Evolutionary conservation across 2,888 invertebrate species (phyloP).

Genomic region (Eledona agricola): DNA sequence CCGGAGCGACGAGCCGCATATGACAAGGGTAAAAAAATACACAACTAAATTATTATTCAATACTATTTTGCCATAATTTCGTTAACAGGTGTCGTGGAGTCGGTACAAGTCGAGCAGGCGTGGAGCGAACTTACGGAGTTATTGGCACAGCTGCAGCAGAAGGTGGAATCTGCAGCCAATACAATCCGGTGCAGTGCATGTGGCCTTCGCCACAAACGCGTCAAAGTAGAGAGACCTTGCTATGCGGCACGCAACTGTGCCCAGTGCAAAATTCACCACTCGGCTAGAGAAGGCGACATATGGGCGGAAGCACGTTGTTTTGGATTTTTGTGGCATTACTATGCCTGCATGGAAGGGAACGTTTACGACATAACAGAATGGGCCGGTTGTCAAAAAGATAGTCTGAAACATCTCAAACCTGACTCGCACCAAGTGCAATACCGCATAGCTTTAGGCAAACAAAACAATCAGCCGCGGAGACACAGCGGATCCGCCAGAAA

Average conservation of each 20-base stretch:
- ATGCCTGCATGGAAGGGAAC: conserved; percentile 95
- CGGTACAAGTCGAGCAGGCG: conserved; percentile 84
- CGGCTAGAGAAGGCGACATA: conserved; percentile 94
- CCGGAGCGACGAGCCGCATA: conserved; percentile 70
- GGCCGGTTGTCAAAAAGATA: conserved; percentile 91
- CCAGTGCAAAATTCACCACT: conserved; percentile 88
- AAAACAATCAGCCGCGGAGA: conserved; percentile 51
- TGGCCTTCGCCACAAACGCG: conserved; percentile 87
- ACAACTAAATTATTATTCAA: conserved; percentile 1
- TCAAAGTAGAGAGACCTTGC: conserved; percentile 85
- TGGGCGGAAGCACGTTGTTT: conserved; percentile 92
- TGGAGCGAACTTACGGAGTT: conserved; percentile 88
- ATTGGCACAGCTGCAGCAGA: conserved; percentile 87
- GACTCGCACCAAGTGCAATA: conserved; percentile 93
- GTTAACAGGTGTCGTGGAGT: conserved; percentile 69
- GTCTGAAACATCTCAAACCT: conserved; percentile 83
- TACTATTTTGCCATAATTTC: background rate
- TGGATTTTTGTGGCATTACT: conserved; percentile 93
- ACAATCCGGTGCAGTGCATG: conserved; percentile 96
- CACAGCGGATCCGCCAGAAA: conserved; percentile 59
- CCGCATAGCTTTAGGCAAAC: conserved; percentile 80
- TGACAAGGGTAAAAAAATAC: conserved; percentile 57
- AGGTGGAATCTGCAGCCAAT: conserved; percentile 94
- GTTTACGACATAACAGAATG: conserved; percentile 97
- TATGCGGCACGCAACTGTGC: conserved; percentile 93